Conservation (phyloP, 2,888 invertebrate genomes). For the Masnerella sp. region DNA sequence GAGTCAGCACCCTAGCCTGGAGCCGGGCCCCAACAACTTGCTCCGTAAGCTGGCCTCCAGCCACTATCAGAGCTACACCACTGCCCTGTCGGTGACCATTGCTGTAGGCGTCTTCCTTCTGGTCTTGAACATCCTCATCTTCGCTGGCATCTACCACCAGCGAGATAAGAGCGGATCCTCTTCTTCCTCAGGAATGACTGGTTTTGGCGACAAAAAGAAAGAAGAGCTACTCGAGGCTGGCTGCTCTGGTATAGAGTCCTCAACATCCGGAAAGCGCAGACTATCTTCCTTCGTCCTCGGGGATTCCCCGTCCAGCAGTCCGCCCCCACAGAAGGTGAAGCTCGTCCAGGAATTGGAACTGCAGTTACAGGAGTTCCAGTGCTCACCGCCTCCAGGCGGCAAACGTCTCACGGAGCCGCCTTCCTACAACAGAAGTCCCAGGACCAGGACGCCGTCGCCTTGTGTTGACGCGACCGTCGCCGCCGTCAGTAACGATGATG, state of each 20-base stretch:
- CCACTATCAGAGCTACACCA: slow-evolving; percentile 93
- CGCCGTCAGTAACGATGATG: slow-evolving; percentile 76
- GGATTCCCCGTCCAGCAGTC: slow-evolving; percentile 69
- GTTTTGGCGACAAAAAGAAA: slow-evolving; percentile 84
- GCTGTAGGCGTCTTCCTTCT: slow-evolving; percentile 91
- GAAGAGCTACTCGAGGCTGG: slow-evolving; percentile 87
- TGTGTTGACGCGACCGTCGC: slow-evolving; percentile 74
- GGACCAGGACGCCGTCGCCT: slow-evolving; percentile 72
- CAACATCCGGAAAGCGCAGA: slow-evolving; percentile 72
- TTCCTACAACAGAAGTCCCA: slow-evolving; percentile 69
- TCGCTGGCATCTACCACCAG: slow-evolving; percentile 93
- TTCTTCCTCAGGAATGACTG: slow-evolving; percentile 75
- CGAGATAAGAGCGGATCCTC: slow-evolving; percentile 80
- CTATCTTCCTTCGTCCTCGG: slow-evolving; percentile 71
- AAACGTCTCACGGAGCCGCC: slow-evolving; percentile 72
- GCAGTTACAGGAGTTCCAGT: slow-evolving; percentile 82
- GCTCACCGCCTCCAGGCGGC: slow-evolving; percentile 79
- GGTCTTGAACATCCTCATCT: slow-evolving; percentile 89
- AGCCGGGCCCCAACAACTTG: slow-evolving; percentile 84
- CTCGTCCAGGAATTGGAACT: slow-evolving; percentile 80
- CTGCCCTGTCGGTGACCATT: slow-evolving; percentile 91
- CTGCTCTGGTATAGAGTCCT: slow-evolving; percentile 82
- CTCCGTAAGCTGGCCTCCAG: slow-evolving; percentile 87
- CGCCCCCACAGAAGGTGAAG: slow-evolving; percentile 72
- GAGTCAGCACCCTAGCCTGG: slow-evolving; percentile 73